phyloP scores from a whole-genome alignment of 2,888 invertebrate species.

The Hypomecis punctinalis region DNA sequence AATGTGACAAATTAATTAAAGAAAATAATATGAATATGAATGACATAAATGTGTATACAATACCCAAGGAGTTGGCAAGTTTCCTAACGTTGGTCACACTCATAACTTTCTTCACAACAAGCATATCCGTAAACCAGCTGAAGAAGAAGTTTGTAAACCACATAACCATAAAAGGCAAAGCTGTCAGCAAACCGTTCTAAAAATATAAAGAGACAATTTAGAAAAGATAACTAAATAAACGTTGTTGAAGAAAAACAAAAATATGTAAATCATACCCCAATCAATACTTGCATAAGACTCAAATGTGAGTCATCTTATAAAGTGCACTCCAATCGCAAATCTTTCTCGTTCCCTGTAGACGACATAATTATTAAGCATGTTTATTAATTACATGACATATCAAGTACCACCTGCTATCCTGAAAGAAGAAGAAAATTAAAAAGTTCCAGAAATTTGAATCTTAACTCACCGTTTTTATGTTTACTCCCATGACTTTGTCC shows the following conservation, averaged over 20 bases:
- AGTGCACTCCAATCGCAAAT: constrained; percentile 1
- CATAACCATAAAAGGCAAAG: constrained; percentile 90
- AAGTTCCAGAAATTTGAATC: background rate
- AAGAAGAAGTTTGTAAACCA: constrained; percentile 90
- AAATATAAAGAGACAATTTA: constrained; percentile 30
- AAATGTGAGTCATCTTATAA: constrained; percentile 2
- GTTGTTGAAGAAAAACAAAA: constrained; percentile 2
- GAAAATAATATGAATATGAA: background rate
- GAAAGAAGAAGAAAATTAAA: constrained; percentile 28
- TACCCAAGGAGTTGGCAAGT: constrained; percentile 83
- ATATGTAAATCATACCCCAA: constrained; percentile 22
- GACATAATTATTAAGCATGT: background rate
- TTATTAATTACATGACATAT: background rate
- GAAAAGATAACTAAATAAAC: background rate
- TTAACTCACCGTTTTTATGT: constrained; percentile 75
- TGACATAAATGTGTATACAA: constrained; percentile 2
- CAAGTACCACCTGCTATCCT: constrained; percentile 1
- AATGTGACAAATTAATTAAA: background rate
- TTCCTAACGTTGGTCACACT: constrained; percentile 85
- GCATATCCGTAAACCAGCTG: constrained; percentile 87
- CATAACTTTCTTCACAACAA: constrained; percentile 82
- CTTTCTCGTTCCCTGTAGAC: constrained; percentile 9
- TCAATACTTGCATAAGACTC: constrained; percentile 14
- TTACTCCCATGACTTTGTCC: constrained; percentile 88
- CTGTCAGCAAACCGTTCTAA: constrained; percentile 89